Evolutionary conservation across 2,113 vertebrate genomes (phyloP).

Genomic region (Gnathonemus echidnorhynchus): DNA sequence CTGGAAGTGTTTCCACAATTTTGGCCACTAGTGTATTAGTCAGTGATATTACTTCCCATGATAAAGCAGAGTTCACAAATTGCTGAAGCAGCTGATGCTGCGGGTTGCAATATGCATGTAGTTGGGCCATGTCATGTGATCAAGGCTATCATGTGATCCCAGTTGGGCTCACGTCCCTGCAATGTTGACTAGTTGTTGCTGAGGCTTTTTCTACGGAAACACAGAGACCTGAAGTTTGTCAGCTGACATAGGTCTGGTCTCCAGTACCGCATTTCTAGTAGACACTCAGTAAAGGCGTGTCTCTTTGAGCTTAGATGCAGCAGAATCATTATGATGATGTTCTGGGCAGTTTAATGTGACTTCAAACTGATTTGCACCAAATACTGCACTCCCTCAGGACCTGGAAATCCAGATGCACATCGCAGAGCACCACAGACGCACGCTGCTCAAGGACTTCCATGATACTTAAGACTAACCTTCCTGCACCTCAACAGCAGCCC

Average conservation of each 20-base stretch:
- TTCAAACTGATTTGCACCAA: background rate
- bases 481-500: conserved; percentile 27
- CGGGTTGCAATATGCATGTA: background rate
- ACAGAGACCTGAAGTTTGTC: background rate
- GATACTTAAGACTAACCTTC: conserved; percentile 72
- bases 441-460: conserved; percentile 98
- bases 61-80: background rate
- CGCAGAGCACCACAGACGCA: conserved; percentile 92
- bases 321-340: background rate
- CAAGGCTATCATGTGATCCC: background rate
- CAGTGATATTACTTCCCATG: background rate
- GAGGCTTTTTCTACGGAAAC: background rate
- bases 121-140: background rate
- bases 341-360: background rate
- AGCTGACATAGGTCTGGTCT: background rate
- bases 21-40: background rate
- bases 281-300: background rate
- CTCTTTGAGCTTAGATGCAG: background rate
- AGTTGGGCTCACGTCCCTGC: background rate
- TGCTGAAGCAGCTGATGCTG: background rate
- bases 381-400: conserved; percentile 64
- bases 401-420: conserved; percentile 99
- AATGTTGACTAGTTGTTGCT: background rate
- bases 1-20: background rate
- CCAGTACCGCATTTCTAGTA: background rate